Evolutionary conservation across 2,888 invertebrate genomes (phyloP), one percentile per base, ranked within the genome.

Genomic region (Phaedon cochleariae): DNA sequence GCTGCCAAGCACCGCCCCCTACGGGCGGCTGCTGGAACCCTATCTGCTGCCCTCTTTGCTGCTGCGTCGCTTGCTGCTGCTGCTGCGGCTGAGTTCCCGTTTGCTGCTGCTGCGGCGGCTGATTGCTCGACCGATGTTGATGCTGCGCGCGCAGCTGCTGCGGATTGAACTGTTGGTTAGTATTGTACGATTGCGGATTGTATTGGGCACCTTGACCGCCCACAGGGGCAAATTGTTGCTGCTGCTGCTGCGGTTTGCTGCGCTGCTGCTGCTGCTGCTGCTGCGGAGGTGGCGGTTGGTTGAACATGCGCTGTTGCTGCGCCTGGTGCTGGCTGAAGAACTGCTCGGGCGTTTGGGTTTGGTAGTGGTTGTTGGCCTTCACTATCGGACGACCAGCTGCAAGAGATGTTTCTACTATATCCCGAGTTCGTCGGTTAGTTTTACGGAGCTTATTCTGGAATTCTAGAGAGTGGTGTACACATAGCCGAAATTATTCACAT

Each of bases 321-420:
- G 78, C 76, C 64, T 80, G 80, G 48, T 80, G 79, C 37, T 81
- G 81, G 59, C 79, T 74, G 73, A 76, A 80, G 70, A 83, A 84
- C 65, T 83, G 82, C 65, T 83, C 81, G 29, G 81, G 63, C 66
- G 78, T 76, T 57, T 82, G 81, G 62, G 84, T 60, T 54, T 72
- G 77, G 69, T 80, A 81, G 71, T 80, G 83, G 61, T 80, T 78
- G 71, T 85, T 85, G 12, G 87, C 87, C 78, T 88, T 88, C 34
- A 88, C 87, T 68, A 88, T 88, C 46, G 88, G 86, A 72, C 88
- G 86, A 71, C 88, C 88, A 17, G 57, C 41, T 41, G 41, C 17
- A 17, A 41, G 12, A 54, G 26, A n/a, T n/a, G n/a, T n/a, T n/a
- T n/a, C n/a, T n/a, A n/a, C n/a, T n/a, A n/a, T n/a, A n/a, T n/a